phyloP scores from a whole-genome alignment of 2,797 vertebrate genomes.

The Acrossocheilus wenchowensis region DNA sequence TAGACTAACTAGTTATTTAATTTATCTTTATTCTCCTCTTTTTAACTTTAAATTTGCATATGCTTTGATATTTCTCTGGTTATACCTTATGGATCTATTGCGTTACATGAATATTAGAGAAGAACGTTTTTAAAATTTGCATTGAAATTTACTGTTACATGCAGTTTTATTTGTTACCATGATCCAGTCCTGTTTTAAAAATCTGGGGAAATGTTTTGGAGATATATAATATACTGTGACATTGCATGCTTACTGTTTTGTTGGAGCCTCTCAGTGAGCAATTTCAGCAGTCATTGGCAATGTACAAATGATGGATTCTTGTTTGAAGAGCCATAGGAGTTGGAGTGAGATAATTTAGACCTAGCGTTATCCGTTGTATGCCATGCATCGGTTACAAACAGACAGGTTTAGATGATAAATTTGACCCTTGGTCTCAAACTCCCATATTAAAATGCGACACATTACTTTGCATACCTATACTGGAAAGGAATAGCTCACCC shows the following conservation, averaged over 20 bases:
- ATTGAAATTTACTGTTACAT: not conserved
- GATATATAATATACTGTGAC: not conserved
- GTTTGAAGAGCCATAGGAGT: not conserved
- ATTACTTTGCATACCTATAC: not conserved
- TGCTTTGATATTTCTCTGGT: not conserved
- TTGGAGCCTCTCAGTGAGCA: slow-evolving; percentile 10
- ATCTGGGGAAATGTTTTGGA: not conserved
- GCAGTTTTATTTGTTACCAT: not conserved
- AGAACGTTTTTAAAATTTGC: not conserved
- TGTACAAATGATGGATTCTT: not conserved
- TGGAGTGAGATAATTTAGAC: slow-evolving; percentile 1
- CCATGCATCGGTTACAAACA: not conserved
- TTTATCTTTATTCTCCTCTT: not conserved
- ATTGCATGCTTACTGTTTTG: not conserved
- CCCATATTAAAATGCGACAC: not conserved
- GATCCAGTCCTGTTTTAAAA: not conserved
- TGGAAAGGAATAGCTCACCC: not conserved
- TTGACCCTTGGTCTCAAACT: no score
- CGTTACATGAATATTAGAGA: not conserved
- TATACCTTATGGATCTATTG: not conserved
- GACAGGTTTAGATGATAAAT: not conserved
- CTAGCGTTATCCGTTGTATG: not conserved
- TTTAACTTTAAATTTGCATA: slow-evolving; percentile 1
- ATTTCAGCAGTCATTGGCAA: not conserved
- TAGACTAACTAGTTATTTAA: not conserved